Evolutionary conservation across 2,113 vertebrate species (phyloP), one percentile per base, ranked within the genome.

Genomic region (Aspiorhynchus laticeps): DNA sequence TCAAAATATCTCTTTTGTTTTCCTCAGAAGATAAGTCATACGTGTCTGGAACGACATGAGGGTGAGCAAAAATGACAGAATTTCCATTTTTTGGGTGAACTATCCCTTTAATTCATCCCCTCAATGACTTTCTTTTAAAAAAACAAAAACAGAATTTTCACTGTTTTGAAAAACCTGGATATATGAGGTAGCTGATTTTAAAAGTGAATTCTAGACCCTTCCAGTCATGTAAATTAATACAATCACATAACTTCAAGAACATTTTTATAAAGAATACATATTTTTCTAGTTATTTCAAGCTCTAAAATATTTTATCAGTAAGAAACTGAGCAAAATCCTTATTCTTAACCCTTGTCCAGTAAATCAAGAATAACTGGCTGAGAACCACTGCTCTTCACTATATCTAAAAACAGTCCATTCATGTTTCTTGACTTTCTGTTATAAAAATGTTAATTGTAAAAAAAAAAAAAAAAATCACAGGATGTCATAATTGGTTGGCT

Each of bases 381-480:
- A 41, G 21, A 75, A n/a, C 11, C 19, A 41, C 71, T 41, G 71
- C 21, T 74, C 5, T 10, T 10, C 9, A 41, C 33, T 11, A 6
- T 38, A 12, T 38, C 1, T 24, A 26, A 46, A 0, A 75, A 48
- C 73, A 28, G 15, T 4, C 36, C n/a, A 53, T 74, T 78, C 36
- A 21, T 59, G 59, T 33, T 75, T 43, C 21, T 24, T 33, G 36
- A 14, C 73, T 71, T 31, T n/a, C n/a, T 41, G 56, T 24, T 31
- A 43, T 61, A 59, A 71, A 67, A 53, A 67, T 2, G 82, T 85
- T 65, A 75, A 88, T 75, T 85, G 3, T 38, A 61, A 5, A 5
- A 5, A 38, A 38, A 38, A 5, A 53, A 53, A 53, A 53, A 14
- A 53, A 4, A 33, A 43, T 76, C 76, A 85, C 67, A n/a, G 12